Conservation (phyloP, 2,888 invertebrate species). For the Troides helena region DNA sequence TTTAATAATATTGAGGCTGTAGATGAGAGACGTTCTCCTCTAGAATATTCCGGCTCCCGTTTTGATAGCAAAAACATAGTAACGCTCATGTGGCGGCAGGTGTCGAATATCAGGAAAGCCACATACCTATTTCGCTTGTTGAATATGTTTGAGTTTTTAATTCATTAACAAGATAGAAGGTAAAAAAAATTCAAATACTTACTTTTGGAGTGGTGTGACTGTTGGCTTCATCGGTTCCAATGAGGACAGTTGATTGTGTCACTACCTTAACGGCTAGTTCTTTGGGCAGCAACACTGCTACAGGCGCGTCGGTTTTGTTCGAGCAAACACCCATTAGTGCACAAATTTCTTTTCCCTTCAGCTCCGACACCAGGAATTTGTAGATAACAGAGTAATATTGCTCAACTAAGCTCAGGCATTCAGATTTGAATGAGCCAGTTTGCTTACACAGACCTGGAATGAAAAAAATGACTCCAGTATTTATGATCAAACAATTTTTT, state of each 20-base stretch:
- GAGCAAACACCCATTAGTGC: slow-evolving; percentile 85
- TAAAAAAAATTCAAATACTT: background rate
- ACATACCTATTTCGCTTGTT: no score
- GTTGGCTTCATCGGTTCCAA: slow-evolving; percentile 65
- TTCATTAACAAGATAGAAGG: no score
- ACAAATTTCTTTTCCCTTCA: slow-evolving; percentile 87
- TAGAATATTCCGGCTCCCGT: no score
- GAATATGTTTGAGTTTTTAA: no score
- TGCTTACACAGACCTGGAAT: slow-evolving; percentile 86
- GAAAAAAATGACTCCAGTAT: background rate
- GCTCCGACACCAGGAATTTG: slow-evolving; percentile 82
- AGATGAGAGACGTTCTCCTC: no score
- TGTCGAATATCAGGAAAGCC: no score
- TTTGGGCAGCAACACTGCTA: slow-evolving; percentile 82
- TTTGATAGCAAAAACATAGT: no score
- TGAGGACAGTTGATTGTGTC: slow-evolving; percentile 42
- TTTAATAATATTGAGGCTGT: no score
- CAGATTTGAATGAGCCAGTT: slow-evolving; percentile 84
- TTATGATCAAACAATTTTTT: background rate
- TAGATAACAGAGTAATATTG: slow-evolving; percentile 89
- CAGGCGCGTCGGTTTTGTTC: slow-evolving; percentile 56
- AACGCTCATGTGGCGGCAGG: no score
- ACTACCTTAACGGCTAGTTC: slow-evolving; percentile 61
- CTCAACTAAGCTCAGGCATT: slow-evolving; percentile 88
- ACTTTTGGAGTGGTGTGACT: slow-evolving; percentile 51